Base-by-base conservation (phyloP, 1,140 invertebrate genomes). In the Hydropsyche tenuis region DNA sequence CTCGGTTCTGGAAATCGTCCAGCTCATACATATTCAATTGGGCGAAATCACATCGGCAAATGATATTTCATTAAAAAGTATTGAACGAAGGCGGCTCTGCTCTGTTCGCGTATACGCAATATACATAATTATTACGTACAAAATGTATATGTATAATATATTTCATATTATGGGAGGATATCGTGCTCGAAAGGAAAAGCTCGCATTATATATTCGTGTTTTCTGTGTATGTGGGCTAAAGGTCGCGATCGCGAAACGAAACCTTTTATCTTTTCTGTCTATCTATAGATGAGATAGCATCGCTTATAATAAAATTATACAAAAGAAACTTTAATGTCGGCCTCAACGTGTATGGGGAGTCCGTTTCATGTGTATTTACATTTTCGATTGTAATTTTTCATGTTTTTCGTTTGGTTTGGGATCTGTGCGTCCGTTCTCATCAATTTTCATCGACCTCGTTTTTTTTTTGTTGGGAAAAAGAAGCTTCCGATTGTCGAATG, bases 251-350 rank as follows among this genome's bases (percentile, higher is more conserved):
- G 56, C 56, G 56, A 60, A 60, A 60, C 56, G 56, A 60, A 60
- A 60, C 56, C 56, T 60, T 60, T 60, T 60, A 60, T 60, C 56
- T 60, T 60, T 60, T 60, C 56, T 60, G 56, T 60, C 56, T 60
- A 60, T 60, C 56, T 60, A 60, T 60, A 48, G 14, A 16, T 48
- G 16, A 65, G 63, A 65, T 65, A 65, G 37, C 37, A 65, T 65
- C 63, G 63, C 63, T 65, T 65, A 65, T 65, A 65, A 65, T 65
- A 65, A 65, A 65, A 45, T 65, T 65, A 42, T 45, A 65, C 63
- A 45, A 43, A 45, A 43, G 42, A 65, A 65, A 65, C 30, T 45
- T 65, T 65, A 65, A 65, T 65, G 63, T 23, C 30, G 30, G 9
- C 30, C 30, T 3, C 3, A 37, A 37, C 30, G 30, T 37, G 9